Evolutionary conservation across 23 tunicate genomes (phyloP), one percentile per base, ranked within the genome.

Genomic region (Trididemnum miniatum): DNA sequence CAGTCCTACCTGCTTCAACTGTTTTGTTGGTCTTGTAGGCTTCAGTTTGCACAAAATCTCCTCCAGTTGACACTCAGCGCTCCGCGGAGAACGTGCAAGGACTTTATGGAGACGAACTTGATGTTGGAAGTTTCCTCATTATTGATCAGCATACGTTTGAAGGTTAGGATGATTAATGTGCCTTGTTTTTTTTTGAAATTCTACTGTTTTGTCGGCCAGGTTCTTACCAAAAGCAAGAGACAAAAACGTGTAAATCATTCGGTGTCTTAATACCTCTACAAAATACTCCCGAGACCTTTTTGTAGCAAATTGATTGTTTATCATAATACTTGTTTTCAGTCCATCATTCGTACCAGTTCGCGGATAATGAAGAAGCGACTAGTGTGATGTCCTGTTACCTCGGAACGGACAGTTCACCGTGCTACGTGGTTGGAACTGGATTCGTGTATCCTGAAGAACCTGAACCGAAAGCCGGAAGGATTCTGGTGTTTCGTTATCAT

Each of bases 101-200:
- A 4, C 27, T 80, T 40, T 80, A 67, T 64, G 90, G 89, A 1
- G 97, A 91, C 31, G 95, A 89, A 32, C 28, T 72, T 23, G 88
- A 84, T 9, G 79, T 92, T 18, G 91, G 95, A 28, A 90, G 80
- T 34, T 51, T 90, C 3, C 60, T 95, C 18, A 86, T 95, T 23
- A 78, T 90, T 24, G 99, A 95, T 83, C 95, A 95, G 62, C 98
- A 89, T 65, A 95, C 98, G 20, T 95, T 95, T 82, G 98, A 85
- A 82, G 90, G 90, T 86, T 30, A n/a, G n/a, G n/a, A n/a, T n/a
- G n/a, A n/a, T n/a, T n/a, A n/a, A n/a, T n/a, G n/a, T n/a, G n/a
- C n/a, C n/a, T n/a, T n/a, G n/a, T n/a, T n/a, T n/a, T n/a, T n/a
- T n/a, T n/a, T n/a, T n/a, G n/a, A n/a, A n/a, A n/a, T n/a, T n/a